Base-by-base conservation (phyloP, 2,888 invertebrate species). In the Rhamnusium bicolor region DNA sequence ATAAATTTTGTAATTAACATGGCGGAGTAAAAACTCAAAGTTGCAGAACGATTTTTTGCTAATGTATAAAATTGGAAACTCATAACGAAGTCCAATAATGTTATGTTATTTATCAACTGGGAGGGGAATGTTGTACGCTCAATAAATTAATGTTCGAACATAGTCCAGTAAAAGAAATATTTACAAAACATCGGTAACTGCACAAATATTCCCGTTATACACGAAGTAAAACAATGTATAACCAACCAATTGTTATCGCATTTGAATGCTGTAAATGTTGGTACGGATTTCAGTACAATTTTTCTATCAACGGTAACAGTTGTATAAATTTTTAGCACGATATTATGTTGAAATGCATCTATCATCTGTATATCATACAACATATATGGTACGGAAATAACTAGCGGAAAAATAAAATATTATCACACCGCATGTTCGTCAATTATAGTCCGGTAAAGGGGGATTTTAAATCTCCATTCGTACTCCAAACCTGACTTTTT, bases 1-100 rank as follows among this genome's bases (percentile, higher is more conserved):
- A 63, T 63, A 63, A 63, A 63, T 63, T 49, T 49, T 24, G 61
- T 65, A 65, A 65, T 65, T 65, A 65, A 65, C 65, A 32, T 65
- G 51, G 32, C 53, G 53, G 32, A 32, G 29, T 8, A 14, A 54
- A 54, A 24, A 32, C 65, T 19, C 65, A 29, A 40, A 65, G 65
- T 53, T 54, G 65, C 65, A 53, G 65, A 53, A 53, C 65, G 32
- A 53, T 65, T 53, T 65, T 51, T 40, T 53, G 19, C 54, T 53
- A 53, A 32, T 53, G 51, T 29, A 53, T 53, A 65, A 65, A 19
- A 53, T 53, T 53, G 53, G 40, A 53, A 65, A 65, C 53, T 65
- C 65, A 65, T 65, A 47, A 29, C 53, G 53, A 29, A 65, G 32
- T 65, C 65, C 65, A 29, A 32, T 65, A 65, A 32, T 29, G 65